Base-by-base conservation (phyloP, 2,797 vertebrate species). In the Momotus momota region DNA sequence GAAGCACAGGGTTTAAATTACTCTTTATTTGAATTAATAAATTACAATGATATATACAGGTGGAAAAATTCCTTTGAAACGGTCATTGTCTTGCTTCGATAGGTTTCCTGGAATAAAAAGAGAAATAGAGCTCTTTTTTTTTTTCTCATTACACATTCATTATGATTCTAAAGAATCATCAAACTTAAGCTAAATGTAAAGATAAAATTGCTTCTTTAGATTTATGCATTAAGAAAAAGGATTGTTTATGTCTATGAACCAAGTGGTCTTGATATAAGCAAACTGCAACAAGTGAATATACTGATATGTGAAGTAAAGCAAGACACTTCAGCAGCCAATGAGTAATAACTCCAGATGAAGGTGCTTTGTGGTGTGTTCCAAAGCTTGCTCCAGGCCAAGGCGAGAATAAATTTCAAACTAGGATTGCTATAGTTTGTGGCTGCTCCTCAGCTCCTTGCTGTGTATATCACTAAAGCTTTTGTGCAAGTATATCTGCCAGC, bases 81-180 rank as follows among this genome's bases (percentile, higher is more conserved):
- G 61, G 35, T 64, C 2, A 54, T 87, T 72, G 90, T 67, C 48
- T 82, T 90, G 57, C 62, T 92, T 93, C 2, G 2, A 25, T 64
- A 38, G n/a, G 4, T 78, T 92, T 91, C 18, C 33, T 93, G 67
- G 18, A 87, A 80, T 71, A 58, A 75, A 87, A 93, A 60, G 38
- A 70, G 41, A 92, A 88, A 69, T 35, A 19, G 1, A 25, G 7
- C 21, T 65, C 2, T 35, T 35, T 35, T 35, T 35, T 93, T 96
- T 16, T 92, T 88, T 80, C 57, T 92, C 82, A 88, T 96, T 92
- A 71, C 20, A 49, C 64, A 51, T 40, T 88, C 58, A 86, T 14
- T 92, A 72, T 82, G 69, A 86, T 94, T 95, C 64, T 94, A 55
- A 85, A 90, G 38, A 49, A 90, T 91, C 80, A 88, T 88, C 54